Evolutionary conservation across 2,113 vertebrate species (phyloP), one percentile per base, ranked within the genome.

Genomic region (Cyrtonyx montezumae): DNA sequence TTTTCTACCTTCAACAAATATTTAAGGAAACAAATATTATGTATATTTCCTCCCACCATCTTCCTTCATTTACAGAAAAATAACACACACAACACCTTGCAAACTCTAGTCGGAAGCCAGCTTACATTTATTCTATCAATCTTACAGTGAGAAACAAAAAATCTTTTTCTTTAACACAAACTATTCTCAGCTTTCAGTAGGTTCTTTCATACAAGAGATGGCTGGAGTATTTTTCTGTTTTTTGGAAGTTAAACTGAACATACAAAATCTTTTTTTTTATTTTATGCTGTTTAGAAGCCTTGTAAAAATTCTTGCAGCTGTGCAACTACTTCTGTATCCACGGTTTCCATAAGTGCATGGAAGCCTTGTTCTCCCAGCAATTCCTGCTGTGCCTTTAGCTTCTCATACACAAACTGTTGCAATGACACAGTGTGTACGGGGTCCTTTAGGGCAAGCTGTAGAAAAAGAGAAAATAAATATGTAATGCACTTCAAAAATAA

Each of bases 231-330:
- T 65, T 91, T 9, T 1, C 0, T 84, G 28, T 71, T 77, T 69
- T 84, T 51, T 42, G 21, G 80, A 96, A 83, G 21, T 28, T 18
- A 93, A 74, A 66, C 21, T n/a, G 13, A 73, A 70, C 61, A 67
- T 45, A 55, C 0, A 81, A 92, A 91, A 86, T 55, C 5, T 19
- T 45, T 23, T 3, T 81, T 62, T 53, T 51, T 49, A 5, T 53
- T 53, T 53, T 16, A 53, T 53, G 28, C 28, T 53, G 61, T 88
- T 95, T 96, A 99, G 95, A 99, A 98, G 80, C 98, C 98, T 84
- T 99, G 98, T 90, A 99, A 96, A 96, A 99, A 99, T 94, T 98
- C 99, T 92, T 99, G 99, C 37, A 99, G 98, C 89, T 99, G 99
- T 77, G 98, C 97, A 93, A 99, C 98, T 14, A 99, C 98, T 98